A percentile compares a stretch with the other conserved stretches of the same genome.
Conservation (phyloP, 2,888 invertebrate species). For the Drosophila setosimentum region DNA sequence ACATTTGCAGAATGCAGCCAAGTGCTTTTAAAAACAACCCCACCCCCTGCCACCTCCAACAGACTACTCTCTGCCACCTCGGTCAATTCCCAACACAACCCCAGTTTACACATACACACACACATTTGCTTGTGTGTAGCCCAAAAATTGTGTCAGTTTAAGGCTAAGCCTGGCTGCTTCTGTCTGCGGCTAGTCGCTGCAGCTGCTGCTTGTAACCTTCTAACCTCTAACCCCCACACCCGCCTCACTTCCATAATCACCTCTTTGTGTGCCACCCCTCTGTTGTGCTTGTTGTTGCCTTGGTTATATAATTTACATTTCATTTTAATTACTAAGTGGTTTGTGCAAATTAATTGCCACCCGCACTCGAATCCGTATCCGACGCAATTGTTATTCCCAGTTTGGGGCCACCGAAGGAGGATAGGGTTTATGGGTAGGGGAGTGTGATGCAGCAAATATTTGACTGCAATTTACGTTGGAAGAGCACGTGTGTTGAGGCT, state of each 20-base stretch:
- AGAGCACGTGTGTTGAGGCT: constrained; percentile 34
- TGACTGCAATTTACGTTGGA: constrained; percentile 53
- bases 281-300: constrained; percentile 31
- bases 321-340: constrained; percentile 79
- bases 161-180: constrained; percentile 36
- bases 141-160: constrained; percentile 62
- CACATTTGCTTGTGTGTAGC: constrained; percentile 3
- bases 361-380: constrained; percentile 35
- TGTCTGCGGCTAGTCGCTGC: constrained; percentile 3
- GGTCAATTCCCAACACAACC: constrained; percentile 3
- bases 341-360: constrained; percentile 77
- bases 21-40: constrained; percentile 75
- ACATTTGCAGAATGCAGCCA: constrained; percentile 74
- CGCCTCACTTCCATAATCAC: background rate
- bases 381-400: constrained; percentile 16
- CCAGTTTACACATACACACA: constrained; percentile 1
- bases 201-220: constrained; percentile 6
- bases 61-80: background rate
- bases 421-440: too few relatives aligned
- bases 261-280: background rate
- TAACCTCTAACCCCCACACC: background rate
- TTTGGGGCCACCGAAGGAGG: background rate
- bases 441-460: constrained; percentile 45
- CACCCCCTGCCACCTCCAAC: background rate
- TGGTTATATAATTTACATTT: constrained; percentile 76